Evolutionary conservation across 2,113 vertebrate genomes (phyloP).

Genomic region (Paradoxurus hermaphroditus): DNA sequence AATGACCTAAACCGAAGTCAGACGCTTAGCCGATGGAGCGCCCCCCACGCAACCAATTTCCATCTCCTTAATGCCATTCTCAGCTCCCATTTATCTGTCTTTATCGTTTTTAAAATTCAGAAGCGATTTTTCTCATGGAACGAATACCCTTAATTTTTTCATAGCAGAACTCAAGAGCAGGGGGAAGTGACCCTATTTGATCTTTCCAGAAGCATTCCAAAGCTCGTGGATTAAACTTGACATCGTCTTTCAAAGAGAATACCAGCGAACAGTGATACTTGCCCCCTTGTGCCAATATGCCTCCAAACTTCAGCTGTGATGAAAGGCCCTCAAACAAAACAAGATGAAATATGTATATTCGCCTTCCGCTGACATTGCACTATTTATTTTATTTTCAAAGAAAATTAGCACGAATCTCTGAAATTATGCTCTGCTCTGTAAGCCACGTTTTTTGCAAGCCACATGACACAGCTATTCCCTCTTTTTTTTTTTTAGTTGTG

Average conservation of each 20-base stretch:
- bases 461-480: not conserved
- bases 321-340: not conserved
- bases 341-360: not conserved
- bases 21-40: too few species aligned
- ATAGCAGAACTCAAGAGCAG: fast-evolving
- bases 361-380: not conserved
- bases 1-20: too few species aligned
- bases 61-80: not conserved
- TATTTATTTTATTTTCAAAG: not conserved
- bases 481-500: not conserved
- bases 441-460: not conserved
- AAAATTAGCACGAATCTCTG: not conserved
- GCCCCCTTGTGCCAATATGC: not conserved
- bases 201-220: not conserved
- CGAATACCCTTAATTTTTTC: not conserved
- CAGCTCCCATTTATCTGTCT: not conserved
- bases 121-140: not conserved
- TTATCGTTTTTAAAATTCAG: not conserved
- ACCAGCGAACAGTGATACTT: not conserved
- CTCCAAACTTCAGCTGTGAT: not conserved
- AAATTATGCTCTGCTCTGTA: not conserved
- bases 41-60: not conserved
- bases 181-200: not conserved
- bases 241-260: not conserved
- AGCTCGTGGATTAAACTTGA: not conserved